Base-by-base conservation (phyloP, 2,888 invertebrate genomes). In the Lasius fuliginosus region DNA sequence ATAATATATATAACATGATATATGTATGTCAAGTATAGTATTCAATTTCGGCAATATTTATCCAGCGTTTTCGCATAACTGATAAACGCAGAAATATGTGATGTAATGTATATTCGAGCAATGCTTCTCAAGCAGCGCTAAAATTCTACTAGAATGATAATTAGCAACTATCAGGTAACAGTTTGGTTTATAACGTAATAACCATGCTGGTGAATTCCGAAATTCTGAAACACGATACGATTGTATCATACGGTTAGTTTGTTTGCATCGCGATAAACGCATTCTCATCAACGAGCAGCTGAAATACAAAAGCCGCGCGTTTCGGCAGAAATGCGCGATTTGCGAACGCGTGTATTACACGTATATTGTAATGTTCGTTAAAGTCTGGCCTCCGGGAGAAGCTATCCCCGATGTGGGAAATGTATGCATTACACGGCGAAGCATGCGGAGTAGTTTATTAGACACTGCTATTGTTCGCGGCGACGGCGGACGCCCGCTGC, bases 361-460 rank as follows among this genome's bases (percentile, higher is more conserved):
- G 68, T 69, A 69, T 36, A 33, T 62, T 76, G 71, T 64, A 36
- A 62, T 30, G 60, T 23, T 71, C 36, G 49, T 69, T 68, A 27
- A 56, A 27, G 68, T 64, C 40, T 53, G 23, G 69, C 64, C 83
- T 75, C 68, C 68, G 73, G 58, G 73, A 87, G 84, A 69, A 88
- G 83, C 81, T 86, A 81, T 83, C 77, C 77, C 82, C 76, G 83
- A 83, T 84, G 69, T 67, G 82, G 85, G 77, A 83, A 89, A 82
- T 71, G 77, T 87, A 85, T 79, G 85, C 65, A 82, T 62, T 81
- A 84, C 76, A 85, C 69, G 71, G 53, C 77, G 33, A 71, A 62
- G 82, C 75, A 85, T 69, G 83, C 64, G 79, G 84, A 88, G 89
- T 85, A 85, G 89, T 89, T 89, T 89, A 89, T 89, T 86, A 85